Conservation (phyloP, 2,888 invertebrate species). For the Agrypnus murinus region DNA sequence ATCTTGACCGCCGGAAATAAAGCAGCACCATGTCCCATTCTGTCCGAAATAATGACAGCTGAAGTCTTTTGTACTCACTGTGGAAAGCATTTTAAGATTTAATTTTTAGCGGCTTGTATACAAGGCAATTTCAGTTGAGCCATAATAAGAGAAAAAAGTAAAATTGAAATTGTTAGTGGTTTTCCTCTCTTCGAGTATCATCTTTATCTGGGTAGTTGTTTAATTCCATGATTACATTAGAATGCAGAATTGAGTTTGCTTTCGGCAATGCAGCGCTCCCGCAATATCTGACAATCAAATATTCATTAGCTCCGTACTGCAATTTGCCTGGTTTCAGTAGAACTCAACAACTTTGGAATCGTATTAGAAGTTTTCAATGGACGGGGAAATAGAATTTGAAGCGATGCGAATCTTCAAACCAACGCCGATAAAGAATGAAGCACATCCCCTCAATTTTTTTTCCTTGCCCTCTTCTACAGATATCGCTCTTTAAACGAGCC, state of each 20-base stretch:
- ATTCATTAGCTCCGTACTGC: conserved; percentile 47
- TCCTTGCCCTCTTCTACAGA: conserved; percentile 25
- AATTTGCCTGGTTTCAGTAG: conserved; percentile 45
- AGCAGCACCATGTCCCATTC: conserved; percentile 66
- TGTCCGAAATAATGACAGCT: conserved; percentile 66
- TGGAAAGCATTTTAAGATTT: conserved; percentile 49
- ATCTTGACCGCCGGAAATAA: conserved; percentile 64
- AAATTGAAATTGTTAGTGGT: neutral
- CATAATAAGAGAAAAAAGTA: neutral
- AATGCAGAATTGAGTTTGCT: conserved; percentile 46
- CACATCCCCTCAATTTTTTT: conserved; percentile 35
- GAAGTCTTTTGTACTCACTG: conserved; percentile 55
- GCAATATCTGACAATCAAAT: conserved; percentile 48
- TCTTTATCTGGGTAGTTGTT: conserved; percentile 34
- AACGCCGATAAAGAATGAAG: conserved; percentile 39
- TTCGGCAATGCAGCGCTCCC: conserved; percentile 44
- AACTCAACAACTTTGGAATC: conserved; percentile 45
- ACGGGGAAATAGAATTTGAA: conserved; percentile 45
- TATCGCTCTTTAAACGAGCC: conserved; percentile 37
- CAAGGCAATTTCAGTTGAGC: neutral
- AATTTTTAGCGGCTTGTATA: conserved; percentile 37
- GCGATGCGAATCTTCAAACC: conserved; percentile 44
- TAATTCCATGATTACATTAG: conserved; percentile 40
- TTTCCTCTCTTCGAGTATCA: conserved; percentile 10
- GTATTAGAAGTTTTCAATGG: conserved; percentile 50